A percentile compares a stretch with the other conserved stretches of the same genome.
phyloP scores from a whole-genome alignment of 2,888 invertebrate genomes.

The Volucella inflata region DNA sequence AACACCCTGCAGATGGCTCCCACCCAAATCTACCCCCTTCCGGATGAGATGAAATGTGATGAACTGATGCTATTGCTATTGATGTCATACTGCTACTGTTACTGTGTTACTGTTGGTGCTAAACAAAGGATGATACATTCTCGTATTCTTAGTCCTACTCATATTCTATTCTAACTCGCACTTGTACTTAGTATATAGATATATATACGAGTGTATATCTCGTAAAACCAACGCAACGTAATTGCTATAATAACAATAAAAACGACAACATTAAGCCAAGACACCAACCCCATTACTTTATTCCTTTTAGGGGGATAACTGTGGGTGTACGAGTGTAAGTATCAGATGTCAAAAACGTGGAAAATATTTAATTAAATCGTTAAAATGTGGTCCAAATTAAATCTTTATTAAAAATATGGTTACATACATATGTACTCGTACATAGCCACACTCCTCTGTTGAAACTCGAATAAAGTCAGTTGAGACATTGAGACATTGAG shows the following conservation, averaged over 20 bases:
- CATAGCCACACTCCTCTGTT: neutral
- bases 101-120: neutral
- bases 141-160: no score
- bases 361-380: constrained; percentile 76
- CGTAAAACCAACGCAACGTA: constrained; percentile 67
- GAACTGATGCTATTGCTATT: constrained; percentile 17
- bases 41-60: constrained; percentile 23
- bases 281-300: constrained; percentile 10
- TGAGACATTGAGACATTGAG: no score
- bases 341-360: constrained; percentile 67
- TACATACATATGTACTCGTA: no score
- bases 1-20: neutral
- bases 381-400: constrained; percentile 75
- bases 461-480: neutral
- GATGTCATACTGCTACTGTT: neutral
- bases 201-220: neutral
- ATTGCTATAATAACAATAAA: constrained; percentile 72
- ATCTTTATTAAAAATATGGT: constrained; percentile 74
- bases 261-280: constrained; percentile 51
- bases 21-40: neutral
- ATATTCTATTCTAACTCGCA: no score
- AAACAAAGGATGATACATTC: constrained; percentile 31
- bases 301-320: no score
- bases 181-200: neutral
- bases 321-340: constrained; percentile 3